Conservation (phyloP, 2,113 vertebrate genomes). For the Heterotilapia buettikoferi region DNA sequence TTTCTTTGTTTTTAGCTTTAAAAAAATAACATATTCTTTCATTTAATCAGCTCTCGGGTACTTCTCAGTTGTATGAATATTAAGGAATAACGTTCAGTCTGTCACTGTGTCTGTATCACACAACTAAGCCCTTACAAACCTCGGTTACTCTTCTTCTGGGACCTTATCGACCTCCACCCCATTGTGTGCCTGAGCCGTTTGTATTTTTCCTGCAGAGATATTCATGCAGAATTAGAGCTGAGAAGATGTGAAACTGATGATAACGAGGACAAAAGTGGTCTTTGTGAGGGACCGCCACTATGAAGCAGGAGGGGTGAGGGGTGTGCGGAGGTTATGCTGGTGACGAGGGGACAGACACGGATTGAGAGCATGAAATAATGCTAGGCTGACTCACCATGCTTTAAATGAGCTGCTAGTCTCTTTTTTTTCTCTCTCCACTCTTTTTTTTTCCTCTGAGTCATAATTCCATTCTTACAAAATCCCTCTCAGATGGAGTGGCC, state of each 20-base stretch:
- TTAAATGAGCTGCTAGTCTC: conserved; percentile 41
- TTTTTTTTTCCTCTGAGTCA: conserved; percentile 29
- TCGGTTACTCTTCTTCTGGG: conserved; percentile 47
- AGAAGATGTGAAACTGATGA: conserved; percentile 55
- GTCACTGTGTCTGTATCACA: neutral
- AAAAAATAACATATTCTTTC: neutral
- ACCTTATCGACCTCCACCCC: conserved; percentile 18
- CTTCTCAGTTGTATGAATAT: conserved; percentile 1
- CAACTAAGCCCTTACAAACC: conserved; percentile 1
- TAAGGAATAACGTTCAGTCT: conserved; percentile 25
- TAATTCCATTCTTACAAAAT: conserved; percentile 44
- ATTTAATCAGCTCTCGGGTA: neutral
- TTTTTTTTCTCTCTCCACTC: neutral
- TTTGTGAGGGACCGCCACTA: conserved; percentile 61
- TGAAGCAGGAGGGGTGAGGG: neutral
- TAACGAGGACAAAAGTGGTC: conserved; percentile 52
- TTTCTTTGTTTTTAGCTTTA: neutral
- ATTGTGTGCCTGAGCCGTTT: conserved; percentile 22
- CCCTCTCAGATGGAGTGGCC: conserved; percentile 45
- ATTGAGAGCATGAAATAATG: conserved; percentile 55
- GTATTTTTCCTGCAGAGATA: conserved; percentile 52
- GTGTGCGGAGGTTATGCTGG: conserved; percentile 15
- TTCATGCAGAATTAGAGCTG: conserved; percentile 40
- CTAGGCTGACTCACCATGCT: conserved; percentile 33
- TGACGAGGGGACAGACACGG: conserved; percentile 34